Base-by-base conservation (phyloP, 2,797 vertebrate genomes). In the Scleropages formosus region DNA sequence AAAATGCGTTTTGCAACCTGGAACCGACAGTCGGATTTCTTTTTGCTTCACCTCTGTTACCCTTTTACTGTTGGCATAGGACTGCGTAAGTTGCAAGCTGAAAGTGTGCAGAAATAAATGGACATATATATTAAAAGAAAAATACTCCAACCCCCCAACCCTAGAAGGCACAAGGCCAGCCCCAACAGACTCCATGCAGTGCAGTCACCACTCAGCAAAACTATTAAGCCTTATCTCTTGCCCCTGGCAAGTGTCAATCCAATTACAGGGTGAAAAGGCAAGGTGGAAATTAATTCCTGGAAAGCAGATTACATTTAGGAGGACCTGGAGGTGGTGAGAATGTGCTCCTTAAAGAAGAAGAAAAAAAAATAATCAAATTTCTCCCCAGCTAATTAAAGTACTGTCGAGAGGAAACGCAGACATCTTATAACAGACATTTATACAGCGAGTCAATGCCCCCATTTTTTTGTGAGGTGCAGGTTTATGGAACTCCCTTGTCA, bases 281-380 rank as follows among this genome's bases (percentile, higher is more conserved):
- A 3, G 44, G 51, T 47, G 56, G 9, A 60, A 69, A 13, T 56
- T 72, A 24, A 49, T 68, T 9, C 16, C 65, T 13, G 22, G 15
- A 51, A 58, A 31, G 15, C 39, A 59, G 58, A 63, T 61, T 72
- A 72, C 9, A 18, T 60, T 72, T 22, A 13, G 71, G 31, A 39
- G 24, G 26, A 46, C 31, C 58, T 13, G 20, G 26, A 63, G 60
- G 12, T 20, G 8, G 60, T 12, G 7, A 24, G 16, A 53, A 51
- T 66, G 62, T 47, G 9, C 49, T 66, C 49, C 56, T 18, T n/a
- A n/a, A n/a, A n/a, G n/a, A n/a, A n/a, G n/a, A n/a, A n/a, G n/a
- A n/a, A n/a, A n/a, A 31, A 53, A 26, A 11, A 39, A 6, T 18
- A 6, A n/a, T 12, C 15, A 8, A 47, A 13, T 73, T 73, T 62